Evolutionary conservation across 2,888 invertebrate genomes (phyloP).

Genomic region (Argyra leucocephala): DNA sequence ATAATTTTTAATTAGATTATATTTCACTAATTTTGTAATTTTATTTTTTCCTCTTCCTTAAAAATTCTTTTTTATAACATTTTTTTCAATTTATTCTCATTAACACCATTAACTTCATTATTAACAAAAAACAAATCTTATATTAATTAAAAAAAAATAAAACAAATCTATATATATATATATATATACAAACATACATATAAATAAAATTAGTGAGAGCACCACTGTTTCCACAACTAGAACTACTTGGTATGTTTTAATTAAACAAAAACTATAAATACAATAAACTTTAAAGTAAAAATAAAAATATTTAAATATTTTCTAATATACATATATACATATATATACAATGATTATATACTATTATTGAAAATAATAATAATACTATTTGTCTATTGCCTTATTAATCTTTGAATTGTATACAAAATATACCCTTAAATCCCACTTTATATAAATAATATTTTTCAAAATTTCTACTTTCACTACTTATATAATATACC

Average conservation of each 20-base stretch:
- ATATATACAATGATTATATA: background rate
- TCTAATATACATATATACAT: too few relatives aligned
- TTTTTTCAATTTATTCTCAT: background rate
- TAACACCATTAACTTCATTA: background rate
- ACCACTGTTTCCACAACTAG: slow-evolving; percentile 53
- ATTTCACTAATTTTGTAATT: background rate
- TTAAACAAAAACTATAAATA: slow-evolving; percentile 16
- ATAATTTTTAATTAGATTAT: slow-evolving; percentile 10
- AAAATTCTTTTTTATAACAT: background rate
- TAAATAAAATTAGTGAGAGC: slow-evolving; percentile 46
- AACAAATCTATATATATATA: background rate
- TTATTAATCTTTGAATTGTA: too few relatives aligned
- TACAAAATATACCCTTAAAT: too few relatives aligned
- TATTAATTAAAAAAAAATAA: background rate
- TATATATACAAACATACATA: slow-evolving; percentile 14
- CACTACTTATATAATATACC: too few relatives aligned
- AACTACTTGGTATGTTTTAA: slow-evolving; percentile 51
- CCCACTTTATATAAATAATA: too few relatives aligned
- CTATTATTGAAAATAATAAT: too few relatives aligned
- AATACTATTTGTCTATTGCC: too few relatives aligned
- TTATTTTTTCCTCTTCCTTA: background rate
- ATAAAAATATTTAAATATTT: background rate
- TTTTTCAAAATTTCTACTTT: too few relatives aligned
- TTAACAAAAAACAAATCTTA: background rate
- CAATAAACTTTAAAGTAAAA: slow-evolving; percentile 2